Conservation (phyloP, 2,113 vertebrate genomes). For the Oplegnathus fasciatus region DNA sequence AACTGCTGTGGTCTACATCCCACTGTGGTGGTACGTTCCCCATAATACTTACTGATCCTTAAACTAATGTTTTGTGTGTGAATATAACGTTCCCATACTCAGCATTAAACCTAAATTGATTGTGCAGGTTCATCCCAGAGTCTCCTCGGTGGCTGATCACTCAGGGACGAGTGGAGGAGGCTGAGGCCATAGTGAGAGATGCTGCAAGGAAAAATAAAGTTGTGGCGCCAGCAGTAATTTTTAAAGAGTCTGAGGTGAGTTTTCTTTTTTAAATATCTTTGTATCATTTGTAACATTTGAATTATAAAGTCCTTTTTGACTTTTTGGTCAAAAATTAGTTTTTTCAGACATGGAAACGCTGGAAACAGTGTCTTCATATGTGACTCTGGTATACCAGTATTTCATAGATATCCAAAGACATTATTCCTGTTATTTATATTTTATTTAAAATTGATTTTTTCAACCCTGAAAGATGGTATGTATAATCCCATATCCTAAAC, state of each 20-base stretch:
- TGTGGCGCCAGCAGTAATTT: slow-evolving; percentile 85
- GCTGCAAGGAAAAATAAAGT: slow-evolving; percentile 89
- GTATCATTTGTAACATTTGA: not conserved
- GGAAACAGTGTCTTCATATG: not conserved
- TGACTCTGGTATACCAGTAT: not conserved
- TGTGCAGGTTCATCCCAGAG: slow-evolving; percentile 91
- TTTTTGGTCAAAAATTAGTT: too few relatives aligned
- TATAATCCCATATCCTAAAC: not conserved
- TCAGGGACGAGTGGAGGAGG: slow-evolving; percentile 89
- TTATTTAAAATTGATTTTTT: not conserved
- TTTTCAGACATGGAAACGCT: not conserved
- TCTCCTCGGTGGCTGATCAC: slow-evolving; percentile 94
- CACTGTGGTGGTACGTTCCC: slow-evolving; percentile 91
- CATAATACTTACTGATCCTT: not conserved
- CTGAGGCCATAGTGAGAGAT: slow-evolving; percentile 88
- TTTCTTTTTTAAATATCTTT: not conserved
- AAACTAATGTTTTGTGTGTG: fast-evolving
- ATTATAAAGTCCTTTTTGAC: not conserved
- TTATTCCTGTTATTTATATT: not conserved
- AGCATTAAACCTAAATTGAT: not conserved
- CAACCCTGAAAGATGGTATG: too few relatives aligned
- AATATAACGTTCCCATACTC: not conserved
- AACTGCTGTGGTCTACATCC: slow-evolving; percentile 86
- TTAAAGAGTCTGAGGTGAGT: slow-evolving; percentile 87
- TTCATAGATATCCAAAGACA: not conserved